phyloP scores from a whole-genome alignment of 1,140 invertebrate genomes.

The Trachymyrmex septentrionalis region DNA sequence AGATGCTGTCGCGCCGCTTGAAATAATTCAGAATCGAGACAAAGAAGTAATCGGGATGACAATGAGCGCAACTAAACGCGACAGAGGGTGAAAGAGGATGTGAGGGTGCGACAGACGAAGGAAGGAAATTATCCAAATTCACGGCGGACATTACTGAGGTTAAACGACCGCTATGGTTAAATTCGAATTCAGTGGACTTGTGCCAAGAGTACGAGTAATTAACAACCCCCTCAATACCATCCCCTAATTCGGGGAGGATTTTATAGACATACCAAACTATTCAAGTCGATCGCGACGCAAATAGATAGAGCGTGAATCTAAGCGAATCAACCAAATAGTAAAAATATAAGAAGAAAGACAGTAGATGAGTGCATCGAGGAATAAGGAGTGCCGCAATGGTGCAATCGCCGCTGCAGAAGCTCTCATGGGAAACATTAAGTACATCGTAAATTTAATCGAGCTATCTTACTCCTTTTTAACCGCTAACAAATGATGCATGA shows the following conservation, averaged over 20 bases:
- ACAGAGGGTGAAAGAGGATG: background rate
- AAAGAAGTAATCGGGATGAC: slow-evolving; percentile 50
- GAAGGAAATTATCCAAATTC: slow-evolving; percentile 69
- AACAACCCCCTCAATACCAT: slow-evolving; percentile 55
- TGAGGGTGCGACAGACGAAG: slow-evolving; percentile 19
- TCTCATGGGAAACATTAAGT: slow-evolving; percentile 34
- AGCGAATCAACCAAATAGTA: slow-evolving; percentile 8
- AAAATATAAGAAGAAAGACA: slow-evolving; percentile 39
- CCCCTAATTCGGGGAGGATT: slow-evolving; percentile 32
- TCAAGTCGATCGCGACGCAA: slow-evolving; percentile 59
- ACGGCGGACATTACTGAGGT: slow-evolving; percentile 71
- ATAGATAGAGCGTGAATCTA: slow-evolving; percentile 49
- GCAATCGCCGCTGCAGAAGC: slow-evolving; percentile 35
- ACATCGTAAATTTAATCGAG: slow-evolving; percentile 34
- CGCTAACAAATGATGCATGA: background rate
- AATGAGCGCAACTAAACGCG: slow-evolving; percentile 43
- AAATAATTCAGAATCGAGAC: slow-evolving; percentile 47
- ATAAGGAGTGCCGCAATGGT: slow-evolving; percentile 36
- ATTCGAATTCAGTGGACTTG: slow-evolving; percentile 71
- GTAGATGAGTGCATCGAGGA: background rate
- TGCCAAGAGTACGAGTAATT: slow-evolving; percentile 77
- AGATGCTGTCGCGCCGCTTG: background rate
- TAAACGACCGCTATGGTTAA: slow-evolving; percentile 69
- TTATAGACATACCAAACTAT: slow-evolving; percentile 46
- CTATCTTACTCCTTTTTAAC: background rate